phyloP scores from a whole-genome alignment of 2,113 vertebrate species.

The Colius striatus region DNA sequence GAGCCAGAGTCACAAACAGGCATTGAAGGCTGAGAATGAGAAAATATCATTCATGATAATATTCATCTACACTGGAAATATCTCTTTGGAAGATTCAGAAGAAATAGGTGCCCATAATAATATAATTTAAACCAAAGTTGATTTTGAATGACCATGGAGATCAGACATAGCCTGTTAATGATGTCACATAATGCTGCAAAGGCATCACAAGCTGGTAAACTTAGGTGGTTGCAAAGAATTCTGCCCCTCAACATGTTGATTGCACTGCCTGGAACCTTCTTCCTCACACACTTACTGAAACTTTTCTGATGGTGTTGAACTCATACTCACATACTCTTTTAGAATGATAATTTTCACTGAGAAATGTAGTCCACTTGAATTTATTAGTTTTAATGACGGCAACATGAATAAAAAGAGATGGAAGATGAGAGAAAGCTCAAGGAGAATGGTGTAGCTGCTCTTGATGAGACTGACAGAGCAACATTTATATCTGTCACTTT shows the following conservation, averaged over 20 bases:
- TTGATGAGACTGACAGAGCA: no score
- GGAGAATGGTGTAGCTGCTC: not conserved
- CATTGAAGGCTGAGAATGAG: not conserved
- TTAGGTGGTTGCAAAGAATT: not conserved
- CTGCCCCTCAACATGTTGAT: accelerated
- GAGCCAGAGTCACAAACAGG: not conserved
- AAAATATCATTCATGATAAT: not conserved
- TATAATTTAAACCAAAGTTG: not conserved
- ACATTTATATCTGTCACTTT: not conserved
- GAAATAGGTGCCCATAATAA: not conserved
- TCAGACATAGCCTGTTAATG: not conserved
- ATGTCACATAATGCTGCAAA: not conserved
- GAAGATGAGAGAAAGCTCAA: not conserved
- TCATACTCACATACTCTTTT: not conserved
- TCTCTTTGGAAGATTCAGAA: not conserved
- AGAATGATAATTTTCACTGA: not conserved
- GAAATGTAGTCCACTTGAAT: not conserved
- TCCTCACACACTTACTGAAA: accelerated
- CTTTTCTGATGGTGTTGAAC: not conserved
- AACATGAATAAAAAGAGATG: not conserved
- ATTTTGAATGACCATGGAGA: not conserved
- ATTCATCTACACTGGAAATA: accelerated
- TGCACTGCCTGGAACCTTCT: not conserved
- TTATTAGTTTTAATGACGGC: not conserved
- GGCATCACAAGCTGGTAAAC: not conserved